Conservation (phyloP, 1,140 invertebrate species). For the Spodoptera litura region DNA sequence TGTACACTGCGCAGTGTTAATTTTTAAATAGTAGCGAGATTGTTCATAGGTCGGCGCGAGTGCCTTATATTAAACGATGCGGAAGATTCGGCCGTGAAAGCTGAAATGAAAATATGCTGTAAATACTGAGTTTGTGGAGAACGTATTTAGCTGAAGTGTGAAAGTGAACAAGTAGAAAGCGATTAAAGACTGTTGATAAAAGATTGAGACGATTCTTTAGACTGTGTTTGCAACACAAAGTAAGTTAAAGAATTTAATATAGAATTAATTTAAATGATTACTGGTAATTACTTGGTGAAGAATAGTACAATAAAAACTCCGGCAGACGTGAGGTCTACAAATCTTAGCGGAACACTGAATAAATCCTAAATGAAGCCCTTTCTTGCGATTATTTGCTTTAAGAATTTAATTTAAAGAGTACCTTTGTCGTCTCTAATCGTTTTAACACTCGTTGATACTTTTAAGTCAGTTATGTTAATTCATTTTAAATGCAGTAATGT, state of each 20-base stretch:
- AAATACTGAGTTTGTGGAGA: slow-evolving; percentile 9
- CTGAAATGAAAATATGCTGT: slow-evolving; percentile 17
- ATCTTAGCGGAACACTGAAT: slow-evolving; percentile 37
- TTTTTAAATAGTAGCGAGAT: slow-evolving; percentile 39
- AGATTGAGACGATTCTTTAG: too few relatives aligned
- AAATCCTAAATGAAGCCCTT: slow-evolving; percentile 54
- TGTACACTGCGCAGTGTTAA: slow-evolving; percentile 37
- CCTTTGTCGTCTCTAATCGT: slow-evolving; percentile 62
- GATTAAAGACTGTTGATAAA: too few relatives aligned
- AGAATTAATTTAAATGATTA: too few relatives aligned
- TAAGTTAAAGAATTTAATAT: too few relatives aligned
- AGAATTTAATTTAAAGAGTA: slow-evolving; percentile 69
- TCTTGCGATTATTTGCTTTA: slow-evolving; percentile 51
- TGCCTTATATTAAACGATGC: slow-evolving; percentile 21
- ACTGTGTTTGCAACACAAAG: neutral
- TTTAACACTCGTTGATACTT: slow-evolving; percentile 56
- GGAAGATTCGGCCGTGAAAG: slow-evolving; percentile 31
- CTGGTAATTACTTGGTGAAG: neutral
- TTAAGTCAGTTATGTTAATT: slow-evolving; percentile 45
- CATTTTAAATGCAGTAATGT: neutral
- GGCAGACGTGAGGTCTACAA: slow-evolving; percentile 9
- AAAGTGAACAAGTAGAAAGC: neutral
- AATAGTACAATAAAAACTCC: slow-evolving; percentile 14
- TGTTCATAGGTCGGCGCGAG: slow-evolving; percentile 20
- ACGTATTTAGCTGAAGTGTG: neutral